These are phyloP conservation scores for Augiades crinisus DNA, from an alignment of 2,888 invertebrate genomes.

Conservation along the genomic window DNA sequence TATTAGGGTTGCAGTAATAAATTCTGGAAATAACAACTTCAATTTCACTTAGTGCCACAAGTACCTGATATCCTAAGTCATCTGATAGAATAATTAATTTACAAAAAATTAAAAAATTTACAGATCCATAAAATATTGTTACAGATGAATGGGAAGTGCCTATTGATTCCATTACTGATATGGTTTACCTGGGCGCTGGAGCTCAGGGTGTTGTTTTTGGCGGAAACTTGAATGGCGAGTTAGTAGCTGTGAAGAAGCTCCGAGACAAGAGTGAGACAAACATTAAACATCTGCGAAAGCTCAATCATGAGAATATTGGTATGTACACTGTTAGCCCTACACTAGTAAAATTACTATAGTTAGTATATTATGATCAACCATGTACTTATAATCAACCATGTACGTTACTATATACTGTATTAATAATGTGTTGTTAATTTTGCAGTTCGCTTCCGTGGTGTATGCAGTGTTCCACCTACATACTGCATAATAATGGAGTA, in stretches of 20 bases:
- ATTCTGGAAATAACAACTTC: too few species aligned
- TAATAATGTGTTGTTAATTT: slow-evolving; percentile 3
- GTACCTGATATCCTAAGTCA: too few species aligned
- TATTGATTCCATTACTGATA: slow-evolving; percentile 92
- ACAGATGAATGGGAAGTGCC: slow-evolving; percentile 96
- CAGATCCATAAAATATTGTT: too few species aligned
- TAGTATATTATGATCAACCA: too few species aligned
- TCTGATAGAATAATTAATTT: too few species aligned
- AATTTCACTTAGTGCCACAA: too few species aligned
- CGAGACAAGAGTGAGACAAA: slow-evolving; percentile 95
- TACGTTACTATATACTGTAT: not conserved
- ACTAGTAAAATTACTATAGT: too few species aligned
- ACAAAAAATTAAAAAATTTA: too few species aligned
- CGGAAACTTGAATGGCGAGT: slow-evolving; percentile 90
- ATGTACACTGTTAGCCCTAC: slow-evolving; percentile 33
- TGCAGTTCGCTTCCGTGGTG: slow-evolving; percentile 87
- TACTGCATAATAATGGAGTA: slow-evolving; percentile 99
- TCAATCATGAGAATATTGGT: slow-evolving; percentile 96
- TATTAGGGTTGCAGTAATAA: too few species aligned
- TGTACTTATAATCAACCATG: too few species aligned
- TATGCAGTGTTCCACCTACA: slow-evolving; percentile 95
- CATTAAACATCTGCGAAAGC: slow-evolving; percentile 93
- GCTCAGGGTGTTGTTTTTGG: slow-evolving; percentile 98
- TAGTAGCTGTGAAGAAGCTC: slow-evolving; percentile 98
- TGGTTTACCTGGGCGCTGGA: slow-evolving; percentile 96